phyloP scores from a whole-genome alignment of 2,888 invertebrate genomes.

The Platypus cylindrus region DNA sequence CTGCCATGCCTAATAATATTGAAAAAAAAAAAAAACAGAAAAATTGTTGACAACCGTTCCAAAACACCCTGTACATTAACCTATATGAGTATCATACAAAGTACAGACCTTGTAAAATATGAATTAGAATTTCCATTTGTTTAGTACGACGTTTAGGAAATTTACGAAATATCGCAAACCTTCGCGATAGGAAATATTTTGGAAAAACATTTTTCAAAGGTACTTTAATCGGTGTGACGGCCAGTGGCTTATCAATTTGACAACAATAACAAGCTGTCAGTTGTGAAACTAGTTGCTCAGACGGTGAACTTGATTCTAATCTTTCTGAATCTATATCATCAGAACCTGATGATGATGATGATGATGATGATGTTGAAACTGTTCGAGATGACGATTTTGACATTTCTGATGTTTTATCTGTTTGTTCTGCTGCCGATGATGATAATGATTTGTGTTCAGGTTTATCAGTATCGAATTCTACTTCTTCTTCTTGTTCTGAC shows the following conservation, averaged over 20 bases:
- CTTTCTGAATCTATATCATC: no score
- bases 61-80: neutral
- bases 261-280: conserved; percentile 9
- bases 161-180: conserved; percentile 25
- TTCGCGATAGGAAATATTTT: conserved; percentile 13
- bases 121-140: conserved; percentile 23
- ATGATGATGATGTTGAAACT: no score
- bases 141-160: conserved; percentile 21
- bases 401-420: neutral
- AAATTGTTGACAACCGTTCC: neutral
- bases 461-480: conserved; percentile 3
- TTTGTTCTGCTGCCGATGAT: neutral
- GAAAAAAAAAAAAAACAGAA: neutral
- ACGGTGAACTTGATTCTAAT: no score
- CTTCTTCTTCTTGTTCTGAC: conserved; percentile 6
- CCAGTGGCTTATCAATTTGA: conserved; percentile 6
- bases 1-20: conserved; percentile 22
- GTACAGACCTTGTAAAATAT: conserved; percentile 9
- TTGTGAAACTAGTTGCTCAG: no score
- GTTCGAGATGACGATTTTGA: no score
- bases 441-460: no score
- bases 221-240: conserved; percentile 7
- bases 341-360: conserved; percentile 2
- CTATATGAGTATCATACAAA: neutral
- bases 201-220: conserved; percentile 3